Base-by-base conservation (phyloP, 2,888 invertebrate species). In the Tanypteryx hageni region DNA sequence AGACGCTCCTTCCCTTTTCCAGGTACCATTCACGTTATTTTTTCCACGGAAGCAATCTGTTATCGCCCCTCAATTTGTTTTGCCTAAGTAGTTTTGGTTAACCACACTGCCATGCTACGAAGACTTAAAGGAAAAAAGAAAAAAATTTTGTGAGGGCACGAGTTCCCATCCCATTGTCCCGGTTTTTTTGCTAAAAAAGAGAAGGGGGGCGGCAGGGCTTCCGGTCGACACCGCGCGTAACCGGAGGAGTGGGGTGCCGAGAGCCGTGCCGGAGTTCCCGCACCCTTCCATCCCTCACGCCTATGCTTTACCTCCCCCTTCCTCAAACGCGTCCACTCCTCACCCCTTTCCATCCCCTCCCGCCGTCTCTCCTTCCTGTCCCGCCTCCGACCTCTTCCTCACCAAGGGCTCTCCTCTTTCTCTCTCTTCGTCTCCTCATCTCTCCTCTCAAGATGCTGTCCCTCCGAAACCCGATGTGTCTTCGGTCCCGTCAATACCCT, bases 211-310 rank as follows among this genome's bases (percentile, higher is more conserved):
- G 59, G 44, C 64, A 44, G 64, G 44, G 64, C 44, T 89, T 89
- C 89, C 89, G 89, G 89, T 64, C 64, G 89, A 64, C 64, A 61
- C 44, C 89, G 89, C 64, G 89, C 89, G 89, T 89, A 89, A 89
- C 89, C 89, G 89, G 89, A 89, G 89, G 64, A 89, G 89, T 7
- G 64, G 44, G 68, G 27, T 31, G 59, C 61, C 31, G 61, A n/a
- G 31, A n/a, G 61, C 4, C 44, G 27, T 68, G 64, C 44, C 56
- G n/a, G 27, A 5, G 14, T 31, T 31, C 27, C 59, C n/a, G 61
- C 61, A 27, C 11, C 18, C 22, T 59, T 27, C 57, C 76, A 22
- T 44, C 44, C 44, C 5, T 5, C n/a, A n/a, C n/a, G n/a, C n/a
- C n/a, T n/a, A 22, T 1, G 76, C 27, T 76, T 13, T n/a, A 11